Conservation (phyloP, 1,140 invertebrate genomes). For the Cyrtorhinus lividipennis region DNA sequence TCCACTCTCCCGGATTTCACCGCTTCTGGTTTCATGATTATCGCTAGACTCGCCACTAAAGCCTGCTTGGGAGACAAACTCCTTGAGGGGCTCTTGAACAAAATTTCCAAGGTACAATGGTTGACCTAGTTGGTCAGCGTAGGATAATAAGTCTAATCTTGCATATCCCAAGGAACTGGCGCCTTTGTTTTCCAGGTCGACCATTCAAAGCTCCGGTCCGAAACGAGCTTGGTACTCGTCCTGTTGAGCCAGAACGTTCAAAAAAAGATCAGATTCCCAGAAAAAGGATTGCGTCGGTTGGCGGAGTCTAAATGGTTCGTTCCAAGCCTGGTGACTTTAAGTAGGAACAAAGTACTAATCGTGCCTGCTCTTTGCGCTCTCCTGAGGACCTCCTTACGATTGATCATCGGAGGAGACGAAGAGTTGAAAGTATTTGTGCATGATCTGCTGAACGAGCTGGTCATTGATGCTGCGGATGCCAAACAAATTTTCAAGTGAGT, state of each 20-base stretch:
- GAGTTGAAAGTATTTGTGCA: constrained; percentile 26
- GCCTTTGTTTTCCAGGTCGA: constrained; percentile 14
- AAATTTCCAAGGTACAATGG: constrained; percentile 37
- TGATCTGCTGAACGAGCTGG: constrained; percentile 37
- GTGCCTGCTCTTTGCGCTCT: constrained; percentile 38
- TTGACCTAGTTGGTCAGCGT: not conserved
- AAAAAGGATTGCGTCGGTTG: constrained; percentile 35
- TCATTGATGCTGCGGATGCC: constrained; percentile 34
- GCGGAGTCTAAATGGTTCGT: constrained; percentile 36
- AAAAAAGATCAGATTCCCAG: constrained; percentile 29
- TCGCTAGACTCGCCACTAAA: constrained; percentile 40
- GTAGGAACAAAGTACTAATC: constrained; percentile 35
- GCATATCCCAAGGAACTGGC: too few species aligned
- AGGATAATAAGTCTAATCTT: constrained; percentile 24
- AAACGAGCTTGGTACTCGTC: constrained; percentile 19
- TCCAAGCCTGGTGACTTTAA: constrained; percentile 34
- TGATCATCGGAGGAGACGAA: not conserved
- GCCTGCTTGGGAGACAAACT: constrained; percentile 42
- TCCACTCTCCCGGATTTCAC: constrained; percentile 52
- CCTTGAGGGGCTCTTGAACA: constrained; percentile 43
- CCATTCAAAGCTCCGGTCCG: constrained; percentile 12
- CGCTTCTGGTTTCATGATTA: constrained; percentile 56
- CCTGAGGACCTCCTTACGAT: constrained; percentile 29
- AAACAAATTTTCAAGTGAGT: constrained; percentile 29
- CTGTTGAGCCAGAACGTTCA: constrained; percentile 17